Percentiles rank a stretch among this genome's conserved stretches.
Evolutionary conservation across 2,797 vertebrate species (phyloP).

Genomic region (Sebastes taczanowskii): DNA sequence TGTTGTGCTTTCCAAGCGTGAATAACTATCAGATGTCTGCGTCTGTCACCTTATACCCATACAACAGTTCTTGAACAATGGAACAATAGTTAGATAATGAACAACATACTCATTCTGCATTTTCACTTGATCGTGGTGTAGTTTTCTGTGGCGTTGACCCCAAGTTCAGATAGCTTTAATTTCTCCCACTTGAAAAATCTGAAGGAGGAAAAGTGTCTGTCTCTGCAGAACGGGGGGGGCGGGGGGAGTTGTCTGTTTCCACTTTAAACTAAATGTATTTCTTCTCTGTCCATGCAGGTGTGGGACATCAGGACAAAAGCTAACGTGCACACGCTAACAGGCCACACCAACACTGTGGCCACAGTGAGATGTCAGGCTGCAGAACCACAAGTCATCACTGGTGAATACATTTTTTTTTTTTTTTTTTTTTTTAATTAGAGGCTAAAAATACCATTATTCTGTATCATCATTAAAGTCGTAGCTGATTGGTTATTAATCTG

Average conservation of each 20-base stretch:
- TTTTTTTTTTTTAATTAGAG: fast-evolving
- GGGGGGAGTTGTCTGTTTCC: no score
- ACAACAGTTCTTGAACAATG: not conserved
- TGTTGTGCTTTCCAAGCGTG: not conserved
- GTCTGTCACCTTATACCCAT: not conserved
- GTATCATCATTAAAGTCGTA: no score
- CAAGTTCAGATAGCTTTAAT: not conserved
- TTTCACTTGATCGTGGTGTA: not conserved
- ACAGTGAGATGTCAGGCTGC: conserved; percentile 95
- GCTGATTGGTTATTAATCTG: no score
- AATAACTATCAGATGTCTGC: not conserved
- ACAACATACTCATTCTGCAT: not conserved
- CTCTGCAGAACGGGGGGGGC: no score
- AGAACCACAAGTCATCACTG: conserved; percentile 97
- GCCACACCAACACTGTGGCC: conserved; percentile 98
- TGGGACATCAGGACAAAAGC: conserved; percentile 98
- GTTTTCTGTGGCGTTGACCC: not conserved
- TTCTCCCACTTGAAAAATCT: not conserved
- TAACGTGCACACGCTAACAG: conserved; percentile 94
- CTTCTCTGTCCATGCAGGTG: conserved; percentile 80
- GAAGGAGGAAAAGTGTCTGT: not conserved
- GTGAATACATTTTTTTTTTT: conserved; percentile 69
- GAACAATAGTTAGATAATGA: not conserved
- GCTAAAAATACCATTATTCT: not conserved
- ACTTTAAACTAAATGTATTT: not conserved